Percentiles rank a stretch among this genome's conserved stretches.
Evolutionary conservation across 2,888 invertebrate genomes (phyloP).

Genomic region (Thymelicus acteon): DNA sequence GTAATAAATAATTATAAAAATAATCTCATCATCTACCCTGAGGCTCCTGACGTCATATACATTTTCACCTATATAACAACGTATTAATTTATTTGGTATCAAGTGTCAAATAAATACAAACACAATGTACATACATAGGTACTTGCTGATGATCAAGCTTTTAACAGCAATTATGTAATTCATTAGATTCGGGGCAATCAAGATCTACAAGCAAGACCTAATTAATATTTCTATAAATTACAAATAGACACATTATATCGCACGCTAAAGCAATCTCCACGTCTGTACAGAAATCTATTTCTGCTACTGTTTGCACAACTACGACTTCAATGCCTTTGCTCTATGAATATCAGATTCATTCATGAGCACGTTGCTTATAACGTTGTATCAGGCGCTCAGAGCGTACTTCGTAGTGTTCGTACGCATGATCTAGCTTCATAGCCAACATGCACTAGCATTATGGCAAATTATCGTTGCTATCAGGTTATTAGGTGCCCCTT

Average conservation of each 20-base stretch:
- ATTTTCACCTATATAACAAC: too few relatives aligned
- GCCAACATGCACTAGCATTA: neutral
- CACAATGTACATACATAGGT: too few relatives aligned
- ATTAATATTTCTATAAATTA: too few relatives aligned
- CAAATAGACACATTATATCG: neutral
- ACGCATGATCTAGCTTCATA: neutral
- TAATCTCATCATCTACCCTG: neutral
- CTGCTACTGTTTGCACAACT: neutral
- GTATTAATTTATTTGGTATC: too few relatives aligned
- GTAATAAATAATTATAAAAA: neutral
- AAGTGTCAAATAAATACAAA: too few relatives aligned
- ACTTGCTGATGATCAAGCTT: too few relatives aligned
- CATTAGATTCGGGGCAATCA: too few relatives aligned
- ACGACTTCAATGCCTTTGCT: slow-evolving; percentile 17
- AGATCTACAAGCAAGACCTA: too few relatives aligned
- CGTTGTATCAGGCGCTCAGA: slow-evolving; percentile 24
- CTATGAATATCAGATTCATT: slow-evolving; percentile 25
- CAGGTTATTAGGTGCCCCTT: neutral
- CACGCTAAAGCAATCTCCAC: neutral
- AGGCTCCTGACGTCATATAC: too few relatives aligned
- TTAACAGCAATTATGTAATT: too few relatives aligned
- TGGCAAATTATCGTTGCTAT: neutral
- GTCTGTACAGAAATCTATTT: slow-evolving; percentile 1
- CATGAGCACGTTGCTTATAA: slow-evolving; percentile 19
- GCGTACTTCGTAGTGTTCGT: neutral